Conservation (phyloP, 92 coral and sea anemone genomes). For the Hydrozoanthus gracilis region DNA sequence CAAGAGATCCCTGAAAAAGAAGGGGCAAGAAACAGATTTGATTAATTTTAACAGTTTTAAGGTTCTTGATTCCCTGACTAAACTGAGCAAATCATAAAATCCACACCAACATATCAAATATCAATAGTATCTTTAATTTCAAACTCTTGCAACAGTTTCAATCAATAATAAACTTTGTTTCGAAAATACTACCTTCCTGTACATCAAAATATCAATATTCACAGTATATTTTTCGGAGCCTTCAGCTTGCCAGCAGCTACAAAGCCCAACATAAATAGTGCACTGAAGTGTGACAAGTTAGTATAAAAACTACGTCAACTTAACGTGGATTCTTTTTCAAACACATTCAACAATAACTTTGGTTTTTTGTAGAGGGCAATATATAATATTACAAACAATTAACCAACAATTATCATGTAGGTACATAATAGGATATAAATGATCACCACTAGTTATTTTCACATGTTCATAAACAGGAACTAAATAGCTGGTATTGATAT, state of each 20-base stretch:
- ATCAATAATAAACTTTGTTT: background rate
- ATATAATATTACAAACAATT: no score
- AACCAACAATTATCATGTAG: no score
- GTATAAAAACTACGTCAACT: background rate
- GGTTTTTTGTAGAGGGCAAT: background rate
- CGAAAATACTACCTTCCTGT: background rate
- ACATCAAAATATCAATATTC: background rate
- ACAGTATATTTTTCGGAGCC: background rate
- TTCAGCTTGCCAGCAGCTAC: conserved; percentile 14
- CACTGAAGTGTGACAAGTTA: background rate
- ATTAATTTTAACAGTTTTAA: no score
- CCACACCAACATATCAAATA: background rate
- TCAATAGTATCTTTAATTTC: background rate
- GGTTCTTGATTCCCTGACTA: no score
- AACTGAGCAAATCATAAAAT: no score
- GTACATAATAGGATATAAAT: no score
- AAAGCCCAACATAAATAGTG: background rate
- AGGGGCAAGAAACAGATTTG: no score
- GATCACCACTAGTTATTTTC: no score
- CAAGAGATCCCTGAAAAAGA: no score
- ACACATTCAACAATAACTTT: background rate
- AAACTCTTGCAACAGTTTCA: background rate
- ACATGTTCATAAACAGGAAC: no score
- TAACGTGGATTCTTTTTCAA: background rate
- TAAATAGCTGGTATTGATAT: no score